These are phyloP conservation scores for Charina bottae DNA, from an alignment of 2,113 vertebrate species.

Conservation along the genomic window DNA sequence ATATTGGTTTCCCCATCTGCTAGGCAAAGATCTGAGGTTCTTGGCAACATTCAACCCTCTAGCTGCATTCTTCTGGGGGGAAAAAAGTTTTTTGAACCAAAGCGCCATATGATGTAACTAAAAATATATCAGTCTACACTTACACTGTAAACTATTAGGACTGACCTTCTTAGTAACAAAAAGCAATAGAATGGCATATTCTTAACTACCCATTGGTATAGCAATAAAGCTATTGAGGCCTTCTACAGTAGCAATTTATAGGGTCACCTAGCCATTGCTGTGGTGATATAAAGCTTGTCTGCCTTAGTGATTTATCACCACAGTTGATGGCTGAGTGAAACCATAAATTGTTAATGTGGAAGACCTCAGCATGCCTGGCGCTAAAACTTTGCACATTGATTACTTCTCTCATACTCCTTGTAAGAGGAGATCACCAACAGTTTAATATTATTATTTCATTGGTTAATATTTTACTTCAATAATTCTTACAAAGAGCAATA, in stretches of 20 bases:
- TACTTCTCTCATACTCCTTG: background rate
- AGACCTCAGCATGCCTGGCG: background rate
- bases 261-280: background rate
- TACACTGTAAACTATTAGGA: background rate
- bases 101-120: background rate
- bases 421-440: background rate
- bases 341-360: background rate
- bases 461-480: slow-evolving; percentile 21
- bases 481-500: background rate
- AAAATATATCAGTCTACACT: background rate
- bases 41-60: background rate
- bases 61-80: background rate
- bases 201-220: background rate
- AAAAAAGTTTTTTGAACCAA: background rate
- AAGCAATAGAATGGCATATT: background rate
- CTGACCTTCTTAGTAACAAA: background rate
- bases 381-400: background rate
- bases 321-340: background rate
- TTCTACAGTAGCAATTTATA: background rate
- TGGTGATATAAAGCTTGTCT: background rate
- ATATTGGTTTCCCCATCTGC: background rate
- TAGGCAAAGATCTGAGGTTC: background rate
- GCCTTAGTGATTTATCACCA: background rate
- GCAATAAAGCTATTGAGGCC: background rate
- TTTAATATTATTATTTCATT: background rate